Percentiles rank a stretch among this genome's conserved stretches.
Evolutionary conservation across 2,888 invertebrate species (phyloP).

Genomic region (Phania funesta): DNA sequence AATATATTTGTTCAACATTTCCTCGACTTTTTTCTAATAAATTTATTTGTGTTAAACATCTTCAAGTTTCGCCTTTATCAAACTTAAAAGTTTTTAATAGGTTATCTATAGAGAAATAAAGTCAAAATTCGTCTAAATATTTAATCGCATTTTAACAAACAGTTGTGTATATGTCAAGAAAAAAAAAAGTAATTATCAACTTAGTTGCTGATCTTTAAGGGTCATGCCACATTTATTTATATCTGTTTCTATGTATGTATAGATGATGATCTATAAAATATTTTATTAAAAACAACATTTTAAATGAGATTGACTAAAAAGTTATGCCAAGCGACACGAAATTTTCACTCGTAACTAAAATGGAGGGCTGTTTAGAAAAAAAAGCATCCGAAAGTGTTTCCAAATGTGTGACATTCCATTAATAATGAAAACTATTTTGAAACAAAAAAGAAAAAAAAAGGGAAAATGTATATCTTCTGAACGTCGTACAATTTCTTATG

Average conservation of each 20-base stretch:
- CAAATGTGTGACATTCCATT: constrained; percentile 55
- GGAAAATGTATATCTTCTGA: constrained; percentile 45
- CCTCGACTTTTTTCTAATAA: too few relatives aligned
- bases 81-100: constrained; percentile 24
- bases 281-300: neutral
- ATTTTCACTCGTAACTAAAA: constrained; percentile 27
- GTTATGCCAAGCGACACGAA: constrained; percentile 12
- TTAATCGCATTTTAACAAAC: neutral
- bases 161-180: neutral
- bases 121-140: neutral
- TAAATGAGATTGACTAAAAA: constrained; percentile 29
- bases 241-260: neutral
- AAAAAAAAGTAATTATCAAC: constrained; percentile 34
- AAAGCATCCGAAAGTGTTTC: constrained; percentile 3
- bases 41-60: neutral
- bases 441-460: neutral
- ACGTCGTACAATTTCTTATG: neutral
- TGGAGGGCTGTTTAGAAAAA: constrained; percentile 24
- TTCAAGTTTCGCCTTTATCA: neutral
- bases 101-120: constrained; percentile 39
- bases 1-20: too few relatives aligned
- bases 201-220: constrained; percentile 50
- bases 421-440: constrained; percentile 32
- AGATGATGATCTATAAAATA: constrained; percentile 16
- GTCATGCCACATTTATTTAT: constrained; percentile 47